phyloP scores from a whole-genome alignment of 2,113 vertebrate genomes.

The Elgaria multicarinata region DNA sequence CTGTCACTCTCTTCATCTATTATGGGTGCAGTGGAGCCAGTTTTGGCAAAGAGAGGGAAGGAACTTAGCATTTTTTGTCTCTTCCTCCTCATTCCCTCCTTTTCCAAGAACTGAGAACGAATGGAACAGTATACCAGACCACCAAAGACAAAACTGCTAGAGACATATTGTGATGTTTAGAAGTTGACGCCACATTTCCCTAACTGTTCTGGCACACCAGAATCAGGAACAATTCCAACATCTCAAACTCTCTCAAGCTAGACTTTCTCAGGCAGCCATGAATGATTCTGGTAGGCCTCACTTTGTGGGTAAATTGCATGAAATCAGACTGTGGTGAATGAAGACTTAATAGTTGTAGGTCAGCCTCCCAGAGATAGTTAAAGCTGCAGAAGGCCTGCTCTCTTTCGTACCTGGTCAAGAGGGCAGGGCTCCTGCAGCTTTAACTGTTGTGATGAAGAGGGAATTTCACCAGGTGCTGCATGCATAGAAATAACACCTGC shows the following conservation, averaged over 20 bases:
- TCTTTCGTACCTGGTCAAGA: too few species aligned
- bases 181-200: too few species aligned
- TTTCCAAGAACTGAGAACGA: not conserved
- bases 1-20: not conserved
- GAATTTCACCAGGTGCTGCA: too few species aligned
- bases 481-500: too few species aligned
- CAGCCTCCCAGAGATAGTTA: too few species aligned
- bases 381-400: too few species aligned
- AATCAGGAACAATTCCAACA: too few species aligned
- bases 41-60: not conserved
- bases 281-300: not conserved
- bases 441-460: too few species aligned
- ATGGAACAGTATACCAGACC: not conserved
- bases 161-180: constrained; percentile 9
- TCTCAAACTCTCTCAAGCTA: not conserved
- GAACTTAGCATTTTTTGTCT: not conserved
- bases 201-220: too few species aligned
- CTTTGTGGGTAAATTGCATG: not conserved
- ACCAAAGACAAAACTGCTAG: not conserved
- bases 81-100: not conserved
- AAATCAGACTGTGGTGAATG: too few species aligned
- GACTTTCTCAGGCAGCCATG: not conserved
- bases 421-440: too few species aligned
- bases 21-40: not conserved
- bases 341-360: too few species aligned